Evolutionary conservation across 2,113 vertebrate genomes (phyloP), one percentile per base, ranked within the genome.

Genomic region (Tenrec ecaudatus): DNA sequence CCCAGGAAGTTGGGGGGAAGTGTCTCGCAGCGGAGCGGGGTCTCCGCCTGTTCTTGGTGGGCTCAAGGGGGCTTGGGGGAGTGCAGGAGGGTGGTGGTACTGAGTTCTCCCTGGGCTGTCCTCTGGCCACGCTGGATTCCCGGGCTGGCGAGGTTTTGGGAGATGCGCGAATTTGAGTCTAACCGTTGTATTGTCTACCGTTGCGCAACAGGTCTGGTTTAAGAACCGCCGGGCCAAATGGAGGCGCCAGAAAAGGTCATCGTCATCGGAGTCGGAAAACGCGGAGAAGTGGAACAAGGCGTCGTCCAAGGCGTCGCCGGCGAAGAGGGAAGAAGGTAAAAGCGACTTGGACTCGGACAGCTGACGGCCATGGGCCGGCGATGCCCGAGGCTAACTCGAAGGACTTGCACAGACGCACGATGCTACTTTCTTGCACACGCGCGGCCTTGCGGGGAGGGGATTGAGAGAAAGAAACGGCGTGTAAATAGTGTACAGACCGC

Each of bases 171-270:
- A 69, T 38, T 23, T 4, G 81, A 43, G 17, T 19, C 0, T 62
- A 7, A 73, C 14, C 1, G 58, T 68, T 81, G 73, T 43, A 81
- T 22, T 88, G 23, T 75, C 62, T 79, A 81, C 53, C 19, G 43
- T 89, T 33, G 92, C 6, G 6, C 29, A 31, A 91, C 97, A 99
- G 99, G 99, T 99, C 94, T 99, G 99, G 99, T 99, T 99, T 98
- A 99, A 99, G 98, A 99, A 99, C 98, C 98, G 99, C 95, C 98
- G 99, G 66, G 99, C 99, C 3, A 99, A 99, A 97, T 99, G 99
- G 99, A 98, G 99, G 97, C 97, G 99, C 93, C 99, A 99, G 98
- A 99, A 99, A 96, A 91, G 99, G 29, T 99, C 99, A 2, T 99
- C 99, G 2, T 99, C 99, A 0, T 99, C 99, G 97, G 99, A 99